Evolutionary conservation across 1,140 invertebrate genomes (phyloP), one percentile per base, ranked within the genome.

Genomic region (Caerostris darwini): DNA sequence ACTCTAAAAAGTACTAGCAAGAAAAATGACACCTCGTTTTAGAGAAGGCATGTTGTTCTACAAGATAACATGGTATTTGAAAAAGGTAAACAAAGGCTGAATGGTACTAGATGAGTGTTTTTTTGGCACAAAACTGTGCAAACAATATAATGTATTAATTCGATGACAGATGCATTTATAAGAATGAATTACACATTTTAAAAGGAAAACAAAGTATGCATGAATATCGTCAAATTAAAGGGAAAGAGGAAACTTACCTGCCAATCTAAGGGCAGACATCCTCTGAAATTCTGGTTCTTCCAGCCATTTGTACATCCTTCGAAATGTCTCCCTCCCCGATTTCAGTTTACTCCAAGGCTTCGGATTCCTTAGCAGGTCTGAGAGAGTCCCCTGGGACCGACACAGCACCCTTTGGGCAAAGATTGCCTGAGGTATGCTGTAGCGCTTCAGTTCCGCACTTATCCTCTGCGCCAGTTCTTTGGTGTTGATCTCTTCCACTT

Each of bases 291-390:
- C 99, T 2, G 99, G 99, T 97, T 99, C 99, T 96, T 99, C 99
- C 56, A 99, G 97, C 99, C 99, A 99, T 96, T 99, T 99, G 97
- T 98, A 99, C 99, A 99, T 99, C 95, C 99, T 96, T 92, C 99
- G 97, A 96, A 99, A 99, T 34, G 99, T 99, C 97, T 99, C 99
- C 56, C 99, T 97, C 19, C 99, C 99, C 54, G 99, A 99, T 96
- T 99, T 99, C 94, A 99, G 97, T 96, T 99, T 99, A 94, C 99
- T 99, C 99, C 99, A 99, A 19, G 99, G 99, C 96, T 99, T 99
- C 3, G 99, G 99, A 96, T 99, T 99, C 93, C 99, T 97, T 69
- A 99, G 96, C 58, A 99, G 96, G 96, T 99, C 99, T 93, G 98
- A 99, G 12, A 99, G 97, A 10, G 99, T 99, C 57, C 99, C 99